Evolutionary conservation across 2,888 invertebrate species (phyloP).

Genomic region (Leucania comma): DNA sequence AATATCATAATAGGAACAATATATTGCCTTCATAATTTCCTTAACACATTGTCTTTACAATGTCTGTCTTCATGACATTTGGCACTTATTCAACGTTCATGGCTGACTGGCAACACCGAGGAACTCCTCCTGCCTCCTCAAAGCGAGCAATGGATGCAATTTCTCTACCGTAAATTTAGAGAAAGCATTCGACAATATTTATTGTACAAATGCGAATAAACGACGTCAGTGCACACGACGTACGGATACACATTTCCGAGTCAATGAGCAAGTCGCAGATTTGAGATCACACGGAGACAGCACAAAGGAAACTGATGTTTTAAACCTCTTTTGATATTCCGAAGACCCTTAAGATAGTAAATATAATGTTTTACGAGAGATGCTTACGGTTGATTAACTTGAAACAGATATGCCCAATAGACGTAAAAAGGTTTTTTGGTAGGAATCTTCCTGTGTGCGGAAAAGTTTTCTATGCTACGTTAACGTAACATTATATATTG

Average conservation of each 20-base stretch:
- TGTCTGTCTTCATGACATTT: conserved; percentile 25
- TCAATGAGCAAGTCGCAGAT: conserved; percentile 58
- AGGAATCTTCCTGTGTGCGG: not conserved
- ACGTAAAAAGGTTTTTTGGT: conserved; percentile 13
- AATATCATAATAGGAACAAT: conserved; percentile 12
- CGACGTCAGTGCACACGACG: conserved; percentile 48
- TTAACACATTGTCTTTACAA: conserved; percentile 10
- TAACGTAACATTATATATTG: not conserved
- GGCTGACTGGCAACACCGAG: conserved; percentile 17
- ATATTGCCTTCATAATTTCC: conserved; percentile 7
- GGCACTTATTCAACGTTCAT: conserved; percentile 30
- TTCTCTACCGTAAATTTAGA: not conserved
- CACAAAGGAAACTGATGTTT: conserved; percentile 61
- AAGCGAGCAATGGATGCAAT: conserved; percentile 31
- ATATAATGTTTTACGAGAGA: conserved; percentile 38
- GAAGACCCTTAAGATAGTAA: conserved; percentile 17
- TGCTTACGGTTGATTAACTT: conserved; percentile 39
- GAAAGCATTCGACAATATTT: conserved; percentile 33
- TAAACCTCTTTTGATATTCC: conserved; percentile 58
- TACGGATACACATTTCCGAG: conserved; percentile 56
- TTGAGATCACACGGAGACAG: conserved; percentile 52
- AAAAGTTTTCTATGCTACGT: not conserved
- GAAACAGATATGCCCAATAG: conserved; percentile 35
- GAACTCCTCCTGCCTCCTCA: not conserved
- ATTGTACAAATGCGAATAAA: conserved; percentile 51